Evolutionary conservation across 1,140 invertebrate species (phyloP).

Genomic region (Cotesia typhae): DNA sequence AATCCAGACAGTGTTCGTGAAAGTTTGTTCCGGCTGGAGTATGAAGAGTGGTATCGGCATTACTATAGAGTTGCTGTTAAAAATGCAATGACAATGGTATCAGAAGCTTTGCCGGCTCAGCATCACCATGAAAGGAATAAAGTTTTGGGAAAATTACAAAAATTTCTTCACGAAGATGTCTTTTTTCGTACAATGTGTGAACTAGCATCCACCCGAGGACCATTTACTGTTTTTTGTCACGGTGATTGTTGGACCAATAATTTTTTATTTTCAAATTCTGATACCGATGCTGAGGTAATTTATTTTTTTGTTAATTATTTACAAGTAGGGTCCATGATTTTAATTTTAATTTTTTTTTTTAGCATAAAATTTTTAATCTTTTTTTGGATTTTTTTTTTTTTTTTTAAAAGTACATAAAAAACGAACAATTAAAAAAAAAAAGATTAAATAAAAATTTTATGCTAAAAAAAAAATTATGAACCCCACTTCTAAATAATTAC

Average conservation of each 20-base stretch:
- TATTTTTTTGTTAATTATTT: background rate
- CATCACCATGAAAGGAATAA: slow-evolving; percentile 62
- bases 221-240: slow-evolving; percentile 75
- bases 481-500: too few species aligned
- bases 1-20: slow-evolving; percentile 65
- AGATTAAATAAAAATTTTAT: too few species aligned
- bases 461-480: too few species aligned
- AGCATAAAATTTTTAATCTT: too few species aligned
- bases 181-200: slow-evolving; percentile 77
- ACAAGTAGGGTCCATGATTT: background rate
- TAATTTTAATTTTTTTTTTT: slow-evolving; percentile 4
- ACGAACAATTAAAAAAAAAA: too few species aligned
- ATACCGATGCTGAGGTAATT: slow-evolving; percentile 66
- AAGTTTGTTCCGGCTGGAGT: slow-evolving; percentile 72
- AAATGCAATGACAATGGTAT: slow-evolving; percentile 75
- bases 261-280: slow-evolving; percentile 70
- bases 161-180: slow-evolving; percentile 71
- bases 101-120: slow-evolving; percentile 66
- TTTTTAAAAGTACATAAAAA: too few species aligned
- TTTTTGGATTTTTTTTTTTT: too few species aligned
- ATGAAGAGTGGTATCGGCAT: slow-evolving; percentile 74
- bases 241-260: slow-evolving; percentile 83
- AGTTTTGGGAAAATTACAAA: slow-evolving; percentile 70
- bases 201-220: slow-evolving; percentile 69
- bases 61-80: slow-evolving; percentile 73